Evolutionary conservation across 1,140 invertebrate genomes (phyloP).

Genomic region (Drosophila persimilis): DNA sequence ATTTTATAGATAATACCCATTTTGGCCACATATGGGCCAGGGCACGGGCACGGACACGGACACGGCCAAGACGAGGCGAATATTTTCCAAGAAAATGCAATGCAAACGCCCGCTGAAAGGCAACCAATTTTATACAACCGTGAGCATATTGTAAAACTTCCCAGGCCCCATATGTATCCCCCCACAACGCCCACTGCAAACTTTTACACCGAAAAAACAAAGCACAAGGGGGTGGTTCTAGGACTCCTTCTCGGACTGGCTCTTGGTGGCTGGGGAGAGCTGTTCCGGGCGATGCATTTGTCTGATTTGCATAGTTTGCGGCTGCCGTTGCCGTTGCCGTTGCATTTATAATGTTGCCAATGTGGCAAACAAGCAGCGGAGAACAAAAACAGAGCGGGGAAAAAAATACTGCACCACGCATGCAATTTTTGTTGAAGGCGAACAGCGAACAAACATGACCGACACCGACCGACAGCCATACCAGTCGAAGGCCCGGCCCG

Average conservation of each 20-base stretch:
- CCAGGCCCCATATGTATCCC: constrained; percentile 41
- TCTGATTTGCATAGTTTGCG: constrained; percentile 76
- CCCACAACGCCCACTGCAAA: not conserved
- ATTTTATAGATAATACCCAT: constrained; percentile 79
- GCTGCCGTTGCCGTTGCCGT: constrained; percentile 43
- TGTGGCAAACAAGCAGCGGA: constrained; percentile 38
- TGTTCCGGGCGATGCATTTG: constrained; percentile 44
- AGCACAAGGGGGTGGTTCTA: constrained; percentile 13
- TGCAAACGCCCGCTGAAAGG: constrained; percentile 45
- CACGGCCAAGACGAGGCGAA: constrained; percentile 29
- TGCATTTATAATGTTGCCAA: constrained; percentile 75
- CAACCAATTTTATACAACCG: constrained; percentile 58
- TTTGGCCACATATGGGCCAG: constrained; percentile 36
- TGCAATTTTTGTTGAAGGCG: constrained; percentile 51
- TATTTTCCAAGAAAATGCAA: constrained; percentile 58
- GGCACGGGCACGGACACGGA: too few relatives aligned
- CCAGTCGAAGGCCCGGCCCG: not conserved
- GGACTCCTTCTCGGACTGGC: too few relatives aligned
- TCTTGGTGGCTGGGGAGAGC: constrained; percentile 2
- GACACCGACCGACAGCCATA: not conserved
- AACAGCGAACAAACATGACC: constrained; percentile 37
- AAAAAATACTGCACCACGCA: constrained; percentile 55
- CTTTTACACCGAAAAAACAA: not conserved
- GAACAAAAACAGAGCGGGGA: not conserved
- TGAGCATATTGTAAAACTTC: constrained; percentile 71